phyloP scores from a whole-genome alignment of 2,113 vertebrate genomes.

The Litocranius walleri region DNA sequence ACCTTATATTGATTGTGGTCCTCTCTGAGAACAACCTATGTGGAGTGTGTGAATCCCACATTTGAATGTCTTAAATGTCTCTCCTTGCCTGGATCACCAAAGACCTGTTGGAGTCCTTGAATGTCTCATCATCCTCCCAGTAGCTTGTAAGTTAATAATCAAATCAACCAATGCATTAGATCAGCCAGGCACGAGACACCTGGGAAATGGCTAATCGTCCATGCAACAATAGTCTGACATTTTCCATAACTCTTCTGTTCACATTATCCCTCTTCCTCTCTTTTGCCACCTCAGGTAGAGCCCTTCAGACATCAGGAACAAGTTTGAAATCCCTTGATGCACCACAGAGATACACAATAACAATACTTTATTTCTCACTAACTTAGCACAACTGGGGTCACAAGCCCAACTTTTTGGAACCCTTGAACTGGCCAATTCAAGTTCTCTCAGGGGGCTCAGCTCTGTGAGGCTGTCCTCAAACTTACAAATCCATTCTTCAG shows the following conservation, averaged over 20 bases:
- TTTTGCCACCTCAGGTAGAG: neutral
- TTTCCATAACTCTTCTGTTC: neutral
- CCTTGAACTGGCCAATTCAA: neutral
- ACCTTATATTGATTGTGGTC: neutral
- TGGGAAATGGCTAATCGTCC: neutral
- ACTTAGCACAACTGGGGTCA: neutral
- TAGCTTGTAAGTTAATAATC: neutral
- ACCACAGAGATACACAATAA: neutral
- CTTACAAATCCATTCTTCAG: neutral
- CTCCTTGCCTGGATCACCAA: neutral
- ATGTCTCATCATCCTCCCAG: neutral
- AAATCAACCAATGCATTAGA: neutral
- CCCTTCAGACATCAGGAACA: neutral
- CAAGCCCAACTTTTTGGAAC: neutral
- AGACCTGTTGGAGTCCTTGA: neutral
- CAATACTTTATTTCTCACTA: neutral
- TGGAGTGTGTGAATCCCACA: neutral
- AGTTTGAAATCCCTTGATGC: neutral
- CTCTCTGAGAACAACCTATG: neutral
- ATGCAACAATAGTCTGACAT: neutral
- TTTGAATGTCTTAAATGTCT: neutral
- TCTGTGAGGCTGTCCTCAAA: neutral
- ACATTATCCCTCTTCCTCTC: neutral
- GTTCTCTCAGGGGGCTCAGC: neutral
- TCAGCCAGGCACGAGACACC: neutral